These are phyloP conservation scores for Mobula hypostoma DNA, from an alignment of 2,113 vertebrate genomes.

Conservation along the genomic window DNA sequence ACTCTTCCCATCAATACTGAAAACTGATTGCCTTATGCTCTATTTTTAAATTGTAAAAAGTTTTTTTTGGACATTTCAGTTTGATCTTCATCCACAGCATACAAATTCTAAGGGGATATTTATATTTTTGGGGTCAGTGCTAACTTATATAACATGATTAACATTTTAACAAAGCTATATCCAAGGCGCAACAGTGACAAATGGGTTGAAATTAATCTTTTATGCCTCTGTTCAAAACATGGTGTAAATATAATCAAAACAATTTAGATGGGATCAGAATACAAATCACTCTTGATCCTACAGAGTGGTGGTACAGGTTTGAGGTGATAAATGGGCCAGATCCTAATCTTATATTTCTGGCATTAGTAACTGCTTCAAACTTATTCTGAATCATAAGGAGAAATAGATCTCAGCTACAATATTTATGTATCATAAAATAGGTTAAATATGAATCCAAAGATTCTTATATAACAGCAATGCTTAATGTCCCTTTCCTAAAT, in stretches of 20 bases:
- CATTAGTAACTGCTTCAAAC: not conserved
- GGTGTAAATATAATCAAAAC: too few relatives aligned
- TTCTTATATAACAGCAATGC: not conserved
- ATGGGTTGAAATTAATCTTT: not conserved
- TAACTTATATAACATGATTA: not conserved
- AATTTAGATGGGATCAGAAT: too few relatives aligned
- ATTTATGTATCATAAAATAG: not conserved
- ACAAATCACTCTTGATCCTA: too few relatives aligned
- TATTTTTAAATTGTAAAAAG: not conserved
- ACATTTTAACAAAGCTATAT: slow-evolving; percentile 10
- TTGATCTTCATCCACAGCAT: not conserved
- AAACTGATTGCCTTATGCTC: not conserved
- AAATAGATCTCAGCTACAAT: not conserved
- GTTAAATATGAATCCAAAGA: not conserved
- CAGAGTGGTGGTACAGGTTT: not conserved
- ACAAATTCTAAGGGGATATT: not conserved
- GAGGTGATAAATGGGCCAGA: not conserved
- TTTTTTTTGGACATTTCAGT: not conserved
- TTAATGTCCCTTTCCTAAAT: not conserved
- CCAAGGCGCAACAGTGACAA: not conserved
- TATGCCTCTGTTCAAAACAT: not conserved
- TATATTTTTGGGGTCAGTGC: not conserved
- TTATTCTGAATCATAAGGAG: too few relatives aligned
- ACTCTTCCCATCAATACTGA: not conserved
- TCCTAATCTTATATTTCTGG: not conserved